Evolutionary conservation across 2,113 vertebrate species (phyloP).

Genomic region (Zeus faber): DNA sequence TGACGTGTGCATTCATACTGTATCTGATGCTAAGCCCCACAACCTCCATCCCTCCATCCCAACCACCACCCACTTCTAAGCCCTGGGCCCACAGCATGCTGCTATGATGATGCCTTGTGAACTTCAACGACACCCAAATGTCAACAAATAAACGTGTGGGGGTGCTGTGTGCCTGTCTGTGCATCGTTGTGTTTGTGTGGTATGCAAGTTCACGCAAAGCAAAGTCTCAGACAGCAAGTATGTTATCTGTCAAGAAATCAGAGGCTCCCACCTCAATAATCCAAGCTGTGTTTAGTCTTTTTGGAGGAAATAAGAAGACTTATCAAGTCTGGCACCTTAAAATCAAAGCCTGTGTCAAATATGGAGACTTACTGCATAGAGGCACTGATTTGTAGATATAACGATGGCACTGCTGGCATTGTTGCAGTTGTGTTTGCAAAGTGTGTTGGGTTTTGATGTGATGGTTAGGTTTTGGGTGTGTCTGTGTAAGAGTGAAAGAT

Average conservation of each 20-base stretch:
- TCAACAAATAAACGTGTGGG: constrained; percentile 27
- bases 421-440: too few relatives aligned
- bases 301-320: too few relatives aligned
- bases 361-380: too few relatives aligned
- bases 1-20: constrained; percentile 29
- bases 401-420: too few relatives aligned
- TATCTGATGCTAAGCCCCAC: constrained; percentile 14
- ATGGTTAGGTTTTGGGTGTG: too few relatives aligned
- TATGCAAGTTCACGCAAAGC: background rate
- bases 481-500: too few relatives aligned
- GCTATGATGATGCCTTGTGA: constrained; percentile 24
- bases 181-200: constrained; percentile 1
- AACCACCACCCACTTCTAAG: background rate
- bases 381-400: too few relatives aligned
- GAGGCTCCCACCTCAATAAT: background rate
- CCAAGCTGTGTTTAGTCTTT: background rate
- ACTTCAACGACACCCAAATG: constrained; percentile 47
- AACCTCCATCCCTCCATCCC: background rate
- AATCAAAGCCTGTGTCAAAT: too few relatives aligned
- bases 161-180: background rate
- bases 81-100: constrained; percentile 26
- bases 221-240: background rate
- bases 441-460: too few relatives aligned
- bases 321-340: too few relatives aligned
- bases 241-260: background rate